A percentile compares a stretch with the other conserved stretches of the same genome.
Conservation (phyloP, 92 coral and sea anemone species). For the Umimayanthus kanabou region DNA sequence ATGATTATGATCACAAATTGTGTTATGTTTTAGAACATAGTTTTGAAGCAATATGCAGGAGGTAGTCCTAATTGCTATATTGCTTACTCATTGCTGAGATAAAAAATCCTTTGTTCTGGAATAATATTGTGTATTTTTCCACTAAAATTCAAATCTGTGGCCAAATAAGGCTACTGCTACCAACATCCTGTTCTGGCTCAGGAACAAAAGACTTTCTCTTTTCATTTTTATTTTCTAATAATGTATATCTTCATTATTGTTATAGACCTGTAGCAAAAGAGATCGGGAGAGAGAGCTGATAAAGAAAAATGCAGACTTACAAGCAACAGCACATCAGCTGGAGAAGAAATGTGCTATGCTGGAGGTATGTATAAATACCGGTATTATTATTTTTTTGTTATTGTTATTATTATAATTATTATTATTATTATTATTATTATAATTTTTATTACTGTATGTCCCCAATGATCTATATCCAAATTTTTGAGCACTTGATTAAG, state of each 20-base stretch:
- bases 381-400: too few species aligned
- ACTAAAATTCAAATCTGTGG: neutral
- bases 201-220: too few species aligned
- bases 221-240: neutral
- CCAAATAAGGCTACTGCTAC: neutral
- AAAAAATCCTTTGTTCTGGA: neutral
- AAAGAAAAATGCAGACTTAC: constrained; percentile 87
- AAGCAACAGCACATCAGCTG: constrained; percentile 70
- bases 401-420: too few species aligned
- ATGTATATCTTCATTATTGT: neutral
- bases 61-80: neutral
- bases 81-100: neutral
- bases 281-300: constrained; percentile 85
- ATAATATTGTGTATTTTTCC: neutral
- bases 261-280: constrained; percentile 37
- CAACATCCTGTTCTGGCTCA: neutral
- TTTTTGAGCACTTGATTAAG: too few species aligned
- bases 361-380: constrained; percentile 71
- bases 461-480: too few species aligned
- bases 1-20: too few species aligned
- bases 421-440: too few species aligned
- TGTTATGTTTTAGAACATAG: neutral
- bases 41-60: neutral
- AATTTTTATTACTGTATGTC: neutral
- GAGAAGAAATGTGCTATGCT: constrained; percentile 80